These are phyloP conservation scores for Aramus guarauna DNA, from an alignment of 2,113 vertebrate species.

Conservation along the genomic window DNA sequence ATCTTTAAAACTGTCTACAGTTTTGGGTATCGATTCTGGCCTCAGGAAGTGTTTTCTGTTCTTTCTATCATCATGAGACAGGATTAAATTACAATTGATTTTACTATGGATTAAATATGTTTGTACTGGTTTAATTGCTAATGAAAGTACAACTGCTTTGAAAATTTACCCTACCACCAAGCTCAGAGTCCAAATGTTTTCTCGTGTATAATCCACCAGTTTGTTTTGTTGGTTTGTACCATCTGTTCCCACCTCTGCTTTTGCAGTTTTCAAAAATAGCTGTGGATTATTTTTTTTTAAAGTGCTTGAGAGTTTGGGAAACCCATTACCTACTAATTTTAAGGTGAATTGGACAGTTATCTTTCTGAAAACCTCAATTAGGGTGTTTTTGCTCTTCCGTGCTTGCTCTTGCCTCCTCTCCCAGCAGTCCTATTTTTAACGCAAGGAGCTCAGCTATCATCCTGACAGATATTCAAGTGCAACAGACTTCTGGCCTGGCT, in stretches of 20 bases:
- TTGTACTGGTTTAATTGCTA: background rate
- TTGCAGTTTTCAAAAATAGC: background rate
- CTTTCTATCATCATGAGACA: background rate
- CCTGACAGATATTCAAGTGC: background rate
- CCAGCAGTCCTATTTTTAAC: background rate
- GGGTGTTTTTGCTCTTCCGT: background rate
- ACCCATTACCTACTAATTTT: background rate
- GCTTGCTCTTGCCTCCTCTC: background rate
- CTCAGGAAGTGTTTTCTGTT: background rate
- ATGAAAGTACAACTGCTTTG: background rate
- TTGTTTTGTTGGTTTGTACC: background rate
- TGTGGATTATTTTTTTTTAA: background rate
- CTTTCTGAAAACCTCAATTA: background rate
- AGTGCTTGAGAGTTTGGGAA: background rate
- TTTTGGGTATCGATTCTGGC: background rate
- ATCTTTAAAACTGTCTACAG: background rate
- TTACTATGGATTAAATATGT: background rate
- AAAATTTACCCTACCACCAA: background rate
- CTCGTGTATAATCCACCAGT: background rate
- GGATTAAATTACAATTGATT: background rate
- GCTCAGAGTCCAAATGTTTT: background rate
- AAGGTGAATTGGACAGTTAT: background rate
- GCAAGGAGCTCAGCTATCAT: background rate
- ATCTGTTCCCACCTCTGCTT: background rate
- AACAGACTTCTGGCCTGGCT: slow-evolving; percentile 1